phyloP scores from a whole-genome alignment of 2,113 vertebrate species.

The Saccopteryx bilineata region DNA sequence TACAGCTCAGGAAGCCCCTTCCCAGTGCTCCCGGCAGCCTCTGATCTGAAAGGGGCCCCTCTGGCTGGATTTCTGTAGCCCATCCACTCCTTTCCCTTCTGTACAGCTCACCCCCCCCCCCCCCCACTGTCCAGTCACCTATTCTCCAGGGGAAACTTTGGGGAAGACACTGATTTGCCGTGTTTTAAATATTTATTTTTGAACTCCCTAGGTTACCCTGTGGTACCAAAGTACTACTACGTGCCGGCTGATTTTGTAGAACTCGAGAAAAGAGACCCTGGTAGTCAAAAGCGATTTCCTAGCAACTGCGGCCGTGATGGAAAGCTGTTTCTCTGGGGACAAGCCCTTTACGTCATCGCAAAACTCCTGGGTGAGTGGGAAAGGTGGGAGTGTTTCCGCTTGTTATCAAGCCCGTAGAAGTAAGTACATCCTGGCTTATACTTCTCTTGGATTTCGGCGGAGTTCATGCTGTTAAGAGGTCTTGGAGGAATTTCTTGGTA shows the following conservation, averaged over 20 bases:
- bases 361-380: constrained; percentile 94
- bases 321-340: constrained; percentile 96
- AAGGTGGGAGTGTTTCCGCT: neutral
- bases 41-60: constrained; percentile 11
- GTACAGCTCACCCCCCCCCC: neutral
- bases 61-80: neutral
- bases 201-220: constrained; percentile 90
- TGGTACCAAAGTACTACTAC: constrained; percentile 97
- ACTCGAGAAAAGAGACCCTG: constrained; percentile 93
- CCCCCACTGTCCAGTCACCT: neutral
- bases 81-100: neutral
- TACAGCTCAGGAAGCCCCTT: constrained; percentile 9
- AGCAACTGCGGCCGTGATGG: constrained; percentile 96
- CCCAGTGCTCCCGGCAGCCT: neutral
- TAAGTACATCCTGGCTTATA: neutral
- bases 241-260: constrained; percentile 98
- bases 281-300: constrained; percentile 97
- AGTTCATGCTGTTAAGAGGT: neutral
- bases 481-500: neutral
- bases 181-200: constrained; percentile 70
- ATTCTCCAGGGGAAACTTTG: neutral
- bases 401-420: neutral
- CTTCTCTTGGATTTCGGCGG: neutral
- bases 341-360: constrained; percentile 96
- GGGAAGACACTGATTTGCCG: neutral